Conservation (phyloP, 30 jellyfish, hydroid and myxozoan genomes). For the Cassiopea xamachana region DNA sequence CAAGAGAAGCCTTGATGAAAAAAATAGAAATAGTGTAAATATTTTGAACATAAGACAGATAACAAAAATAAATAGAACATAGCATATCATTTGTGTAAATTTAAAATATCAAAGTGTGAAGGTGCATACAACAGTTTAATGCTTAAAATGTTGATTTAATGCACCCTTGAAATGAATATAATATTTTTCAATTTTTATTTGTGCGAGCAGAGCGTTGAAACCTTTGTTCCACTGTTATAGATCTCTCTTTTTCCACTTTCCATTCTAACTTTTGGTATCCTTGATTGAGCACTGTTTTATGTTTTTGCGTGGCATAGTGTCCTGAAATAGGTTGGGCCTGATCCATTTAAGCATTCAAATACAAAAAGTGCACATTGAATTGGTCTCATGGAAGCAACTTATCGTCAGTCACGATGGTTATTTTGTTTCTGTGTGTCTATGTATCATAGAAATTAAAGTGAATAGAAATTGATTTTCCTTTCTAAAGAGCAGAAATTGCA, state of each 20-base stretch:
- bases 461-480: no score
- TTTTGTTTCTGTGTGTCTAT: no score
- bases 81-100: no score
- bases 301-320: background rate
- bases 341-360: background rate
- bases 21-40: no score
- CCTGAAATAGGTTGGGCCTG: background rate
- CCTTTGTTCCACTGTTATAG: background rate
- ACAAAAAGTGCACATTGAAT: background rate
- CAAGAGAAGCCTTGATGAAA: no score
- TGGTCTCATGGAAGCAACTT: background rate
- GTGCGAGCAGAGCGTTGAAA: background rate
- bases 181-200: background rate
- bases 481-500: no score
- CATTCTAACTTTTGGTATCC: background rate
- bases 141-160: background rate
- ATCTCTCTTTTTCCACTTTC: background rate
- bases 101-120: no score
- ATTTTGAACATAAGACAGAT: no score
- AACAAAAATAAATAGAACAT: no score
- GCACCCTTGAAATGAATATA: background rate
- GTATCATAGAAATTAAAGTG: no score
- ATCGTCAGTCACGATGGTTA: background rate
- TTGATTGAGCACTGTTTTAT: background rate
- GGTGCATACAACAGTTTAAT: background rate